These are phyloP conservation scores for Platyrinchus mystaceus DNA, from an alignment of 2,797 vertebrate genomes.

Conservation along the genomic window DNA sequence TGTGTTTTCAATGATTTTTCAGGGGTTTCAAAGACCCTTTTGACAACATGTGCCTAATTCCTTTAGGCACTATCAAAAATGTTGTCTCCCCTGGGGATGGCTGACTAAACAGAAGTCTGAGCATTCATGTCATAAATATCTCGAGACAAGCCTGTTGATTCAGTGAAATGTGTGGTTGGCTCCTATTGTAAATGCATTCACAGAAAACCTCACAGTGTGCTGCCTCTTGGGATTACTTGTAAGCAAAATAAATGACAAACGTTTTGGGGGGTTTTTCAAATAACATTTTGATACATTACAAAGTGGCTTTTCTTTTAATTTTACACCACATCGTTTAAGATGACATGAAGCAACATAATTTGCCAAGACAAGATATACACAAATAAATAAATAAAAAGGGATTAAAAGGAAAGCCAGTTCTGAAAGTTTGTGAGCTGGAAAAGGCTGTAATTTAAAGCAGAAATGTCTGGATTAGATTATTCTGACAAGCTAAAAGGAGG, in stretches of 20 bases:
- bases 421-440: constrained; percentile 29
- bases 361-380: constrained; percentile 25
- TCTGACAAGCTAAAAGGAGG: constrained; percentile 8
- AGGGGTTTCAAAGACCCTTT: neutral
- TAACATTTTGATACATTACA: constrained; percentile 58
- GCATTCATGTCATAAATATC: constrained; percentile 56
- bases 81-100: neutral
- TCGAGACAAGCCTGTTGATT: constrained; percentile 54
- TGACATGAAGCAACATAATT: constrained; percentile 52
- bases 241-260: constrained; percentile 54
- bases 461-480: constrained; percentile 57
- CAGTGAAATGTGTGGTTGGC: constrained; percentile 62
- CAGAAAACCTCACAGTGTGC: constrained; percentile 56
- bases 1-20: neutral
- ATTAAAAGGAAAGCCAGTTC: constrained; percentile 49
- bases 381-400: constrained; percentile 53
- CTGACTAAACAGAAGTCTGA: constrained; percentile 57
- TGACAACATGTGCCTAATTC: neutral
- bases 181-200: constrained; percentile 57
- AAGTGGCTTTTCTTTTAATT: constrained; percentile 65
- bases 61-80: neutral
- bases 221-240: constrained; percentile 25
- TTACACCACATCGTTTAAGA: constrained; percentile 41
- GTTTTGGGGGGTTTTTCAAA: neutral
- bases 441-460: constrained; percentile 57